phyloP scores from a whole-genome alignment of 2,888 invertebrate genomes.

The Dione juno region DNA sequence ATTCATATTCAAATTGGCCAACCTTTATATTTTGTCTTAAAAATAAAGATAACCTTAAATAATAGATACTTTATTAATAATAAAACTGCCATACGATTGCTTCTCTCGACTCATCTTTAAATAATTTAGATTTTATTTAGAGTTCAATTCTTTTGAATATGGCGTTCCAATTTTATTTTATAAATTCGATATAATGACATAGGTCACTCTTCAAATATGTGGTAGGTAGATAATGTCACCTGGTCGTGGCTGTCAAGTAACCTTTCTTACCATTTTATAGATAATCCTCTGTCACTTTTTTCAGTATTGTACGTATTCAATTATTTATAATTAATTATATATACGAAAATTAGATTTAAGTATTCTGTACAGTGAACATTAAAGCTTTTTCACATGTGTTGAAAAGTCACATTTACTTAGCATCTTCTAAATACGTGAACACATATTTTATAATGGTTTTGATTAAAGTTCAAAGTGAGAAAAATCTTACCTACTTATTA shows the following conservation, averaged over 20 bases:
- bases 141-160: background rate
- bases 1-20: background rate
- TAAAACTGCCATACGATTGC: background rate
- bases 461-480: background rate
- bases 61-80: background rate
- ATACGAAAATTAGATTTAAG: too few relatives aligned
- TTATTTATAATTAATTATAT: too few relatives aligned
- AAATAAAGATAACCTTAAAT: background rate
- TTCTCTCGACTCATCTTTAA: background rate
- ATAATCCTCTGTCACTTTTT: background rate
- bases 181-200: background rate
- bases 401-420: background rate
- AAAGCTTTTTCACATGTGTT: background rate
- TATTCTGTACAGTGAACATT: background rate
- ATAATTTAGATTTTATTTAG: background rate
- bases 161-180: background rate
- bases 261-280: background rate
- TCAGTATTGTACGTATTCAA: too few relatives aligned
- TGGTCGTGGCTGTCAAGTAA: background rate
- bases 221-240: background rate
- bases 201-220: too few relatives aligned
- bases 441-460: background rate
- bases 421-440: background rate
- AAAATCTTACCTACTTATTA: background rate
- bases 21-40: background rate